Base-by-base conservation (phyloP, 2,113 vertebrate species). In the Scytalopus superciliaris region DNA sequence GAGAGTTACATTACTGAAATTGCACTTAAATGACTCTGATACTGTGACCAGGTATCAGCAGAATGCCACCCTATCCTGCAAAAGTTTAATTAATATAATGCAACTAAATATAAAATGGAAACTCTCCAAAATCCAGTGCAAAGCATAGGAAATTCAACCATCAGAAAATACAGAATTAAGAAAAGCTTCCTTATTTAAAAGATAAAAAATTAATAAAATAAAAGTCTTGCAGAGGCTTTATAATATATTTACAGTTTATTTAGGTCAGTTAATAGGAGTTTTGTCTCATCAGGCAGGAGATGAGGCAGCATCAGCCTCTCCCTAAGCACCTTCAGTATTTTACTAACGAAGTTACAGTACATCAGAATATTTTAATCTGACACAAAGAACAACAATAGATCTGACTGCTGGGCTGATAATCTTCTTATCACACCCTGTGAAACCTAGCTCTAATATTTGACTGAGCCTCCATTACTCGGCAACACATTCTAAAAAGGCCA, bases 281-380 rank as follows among this genome's bases (percentile, higher is more conserved):
- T 97, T 92, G 96, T 93, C 97, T 98, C 97, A 95, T 93, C 87
- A 97, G 84, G 94, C 79, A 85, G 45, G 74, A 93, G 93, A 96
- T 1, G 49, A 95, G 94, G 89, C 72, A 64, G 85, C 62, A 83
- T 69, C 23, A 44, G 84, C 57, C 76, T 91, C 93, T 95, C 90
- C 92, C 69, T 90, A 97, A 97, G 97, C 94, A 96, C 92, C 91
- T 95, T 94, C 84, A 83, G 82, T 94, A 94, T 97, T 97, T 97
- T 94, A 89, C 96, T 98, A 98, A 98, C 96, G 18, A 98, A 98
- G 97, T 98, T 97, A 97, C 76, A 91, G 96, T 91, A 95, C 96
- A 97, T 94, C 72, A 70, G 96, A 98, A 98, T 98, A 98, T 98
- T 98, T 98, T 98, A 98, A 98, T 98, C 98, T 98, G 93, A 96